phyloP scores from a whole-genome alignment of 2,797 vertebrate species.

The Lycodopsis pacificus region DNA sequence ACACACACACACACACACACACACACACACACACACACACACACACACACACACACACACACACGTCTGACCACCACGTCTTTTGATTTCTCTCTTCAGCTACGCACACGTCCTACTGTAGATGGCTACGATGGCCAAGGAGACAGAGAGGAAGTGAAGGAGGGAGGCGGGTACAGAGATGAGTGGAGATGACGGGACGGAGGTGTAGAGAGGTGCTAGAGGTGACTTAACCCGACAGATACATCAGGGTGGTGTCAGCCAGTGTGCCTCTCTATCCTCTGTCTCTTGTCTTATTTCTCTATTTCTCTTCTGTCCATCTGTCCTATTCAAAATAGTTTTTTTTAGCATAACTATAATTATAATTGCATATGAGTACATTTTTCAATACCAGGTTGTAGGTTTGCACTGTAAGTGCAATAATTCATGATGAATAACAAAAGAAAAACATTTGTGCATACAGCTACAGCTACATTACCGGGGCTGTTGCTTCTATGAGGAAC shows the following conservation, averaged over 20 bases:
- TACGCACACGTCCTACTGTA: slow-evolving; percentile 41
- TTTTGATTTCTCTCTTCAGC: slow-evolving; percentile 74
- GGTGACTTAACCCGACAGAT: slow-evolving; percentile 13
- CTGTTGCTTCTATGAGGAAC: not conserved
- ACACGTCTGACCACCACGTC: slow-evolving; percentile 50
- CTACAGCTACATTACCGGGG: not conserved
- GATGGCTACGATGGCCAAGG: slow-evolving; percentile 17
- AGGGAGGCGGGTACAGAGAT: slow-evolving; percentile 13
- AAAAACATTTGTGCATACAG: not conserved
- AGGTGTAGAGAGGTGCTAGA: slow-evolving; percentile 2
- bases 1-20: slow-evolving; percentile 3
- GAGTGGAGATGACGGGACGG: slow-evolving; percentile 9
- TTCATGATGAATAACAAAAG: not conserved
- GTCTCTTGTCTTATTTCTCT: not conserved
- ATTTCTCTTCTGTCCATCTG: not conserved
- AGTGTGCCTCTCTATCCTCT: slow-evolving; percentile 20
- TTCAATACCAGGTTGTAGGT: not conserved
- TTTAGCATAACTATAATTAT: not conserved
- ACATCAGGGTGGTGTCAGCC: slow-evolving; percentile 1
- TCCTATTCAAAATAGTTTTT: not conserved
- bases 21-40: slow-evolving; percentile 6
- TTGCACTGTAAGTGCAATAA: not conserved
- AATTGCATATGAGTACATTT: not conserved
- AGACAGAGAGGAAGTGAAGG: slow-evolving; percentile 33
- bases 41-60: slow-evolving; percentile 12